phyloP scores from a whole-genome alignment of 64 coral and sea anemone genomes.

The Stichodactyla mertensii region DNA sequence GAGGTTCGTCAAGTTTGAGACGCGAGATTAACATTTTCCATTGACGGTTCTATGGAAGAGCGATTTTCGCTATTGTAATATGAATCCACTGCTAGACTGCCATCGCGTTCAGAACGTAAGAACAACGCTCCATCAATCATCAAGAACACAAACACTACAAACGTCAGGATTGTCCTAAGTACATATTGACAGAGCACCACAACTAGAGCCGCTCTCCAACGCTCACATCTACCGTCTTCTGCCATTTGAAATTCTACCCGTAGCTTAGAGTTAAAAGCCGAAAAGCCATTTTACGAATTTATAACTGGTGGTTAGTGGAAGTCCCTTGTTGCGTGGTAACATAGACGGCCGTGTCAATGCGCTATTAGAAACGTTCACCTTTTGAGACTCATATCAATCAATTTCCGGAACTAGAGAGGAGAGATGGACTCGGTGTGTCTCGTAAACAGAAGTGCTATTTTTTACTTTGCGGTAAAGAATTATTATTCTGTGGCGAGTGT shows the following conservation, averaged over 20 bases:
- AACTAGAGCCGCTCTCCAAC: neutral
- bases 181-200: neutral
- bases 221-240: neutral
- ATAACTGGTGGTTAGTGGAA: neutral
- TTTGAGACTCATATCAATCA: constrained; percentile 9
- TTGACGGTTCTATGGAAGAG: neutral
- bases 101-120: neutral
- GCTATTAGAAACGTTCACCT: constrained; percentile 24
- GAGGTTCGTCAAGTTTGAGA: too few relatives aligned
- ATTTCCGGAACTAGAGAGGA: neutral
- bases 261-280: neutral
- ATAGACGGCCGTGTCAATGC: neutral
- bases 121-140: constrained; percentile 1
- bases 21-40: too few relatives aligned
- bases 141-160: neutral
- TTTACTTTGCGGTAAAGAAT: neutral
- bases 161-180: neutral
- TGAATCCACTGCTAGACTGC: neutral
- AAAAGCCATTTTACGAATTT: neutral
- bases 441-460: constrained; percentile 11
- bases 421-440: constrained; percentile 5
- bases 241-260: neutral
- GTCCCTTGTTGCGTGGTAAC: neutral
- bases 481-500: neutral
- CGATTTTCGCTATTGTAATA: neutral